A percentile compares a stretch with the other conserved stretches of the same genome.
phyloP scores from a whole-genome alignment of 2,797 vertebrate species.

The Rhabdophis nuchalis region DNA sequence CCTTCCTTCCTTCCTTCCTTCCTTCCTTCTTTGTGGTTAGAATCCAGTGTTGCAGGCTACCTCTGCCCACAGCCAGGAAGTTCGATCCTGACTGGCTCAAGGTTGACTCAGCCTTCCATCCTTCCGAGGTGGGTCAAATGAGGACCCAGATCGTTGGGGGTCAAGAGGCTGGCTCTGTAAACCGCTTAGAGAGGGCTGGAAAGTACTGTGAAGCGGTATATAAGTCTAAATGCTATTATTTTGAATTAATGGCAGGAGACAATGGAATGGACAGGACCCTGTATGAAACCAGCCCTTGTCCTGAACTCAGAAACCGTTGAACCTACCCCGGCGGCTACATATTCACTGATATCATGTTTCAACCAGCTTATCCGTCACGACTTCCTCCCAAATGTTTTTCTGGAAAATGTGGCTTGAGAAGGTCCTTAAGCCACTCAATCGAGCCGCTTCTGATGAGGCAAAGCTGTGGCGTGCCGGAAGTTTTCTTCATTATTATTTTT shows the following conservation, averaged over 20 bases:
- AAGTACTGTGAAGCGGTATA: too few relatives aligned
- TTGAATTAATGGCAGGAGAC: background rate
- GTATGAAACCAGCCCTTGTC: background rate
- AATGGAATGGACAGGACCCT: background rate
- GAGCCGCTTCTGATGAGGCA: background rate
- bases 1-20: too few relatives aligned
- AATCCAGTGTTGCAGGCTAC: too few relatives aligned
- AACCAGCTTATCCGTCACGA: background rate
- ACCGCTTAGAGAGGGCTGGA: too few relatives aligned
- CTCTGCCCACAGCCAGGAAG: too few relatives aligned
- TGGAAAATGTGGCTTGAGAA: background rate
- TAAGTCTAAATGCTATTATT: background rate
- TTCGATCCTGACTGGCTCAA: too few relatives aligned
- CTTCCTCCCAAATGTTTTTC: background rate
- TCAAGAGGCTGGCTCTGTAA: too few relatives aligned
- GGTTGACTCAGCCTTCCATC: too few relatives aligned
- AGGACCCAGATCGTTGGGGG: too few relatives aligned
- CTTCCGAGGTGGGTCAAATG: too few relatives aligned
- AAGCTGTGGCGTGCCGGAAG: background rate
- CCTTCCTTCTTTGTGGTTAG: too few relatives aligned
- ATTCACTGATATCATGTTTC: background rate
- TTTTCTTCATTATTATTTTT: background rate
- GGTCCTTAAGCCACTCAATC: background rate
- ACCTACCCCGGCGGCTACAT: background rate
- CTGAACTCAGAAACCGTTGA: background rate